Conservation (phyloP, 2,888 invertebrate species). For the Melanostoma mellinum region DNA sequence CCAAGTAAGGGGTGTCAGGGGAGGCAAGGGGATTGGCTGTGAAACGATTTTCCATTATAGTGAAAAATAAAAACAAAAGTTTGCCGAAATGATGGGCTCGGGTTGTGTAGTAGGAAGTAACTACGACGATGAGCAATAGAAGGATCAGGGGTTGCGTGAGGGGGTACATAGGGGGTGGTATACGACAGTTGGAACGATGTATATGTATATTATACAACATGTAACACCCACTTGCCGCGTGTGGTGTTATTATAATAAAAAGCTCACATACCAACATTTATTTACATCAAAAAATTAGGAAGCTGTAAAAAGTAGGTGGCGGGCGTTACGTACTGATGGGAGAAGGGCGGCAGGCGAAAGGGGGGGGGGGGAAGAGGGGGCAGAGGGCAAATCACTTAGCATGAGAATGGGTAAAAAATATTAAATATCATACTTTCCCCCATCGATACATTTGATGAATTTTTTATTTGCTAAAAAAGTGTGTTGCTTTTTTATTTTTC, state of each 20-base stretch:
- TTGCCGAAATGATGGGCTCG: conserved; percentile 50
- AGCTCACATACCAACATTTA: conserved; percentile 58
- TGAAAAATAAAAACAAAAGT: conserved; percentile 72
- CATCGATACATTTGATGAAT: conserved; percentile 10
- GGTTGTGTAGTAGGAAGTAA: conserved; percentile 20
- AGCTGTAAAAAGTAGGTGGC: conserved; percentile 51
- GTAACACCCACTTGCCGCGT: conserved; percentile 46
- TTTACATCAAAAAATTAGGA: conserved; percentile 71
- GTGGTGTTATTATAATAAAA: conserved; percentile 66
- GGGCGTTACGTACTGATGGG: no score
- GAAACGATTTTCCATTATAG: conserved; percentile 70
- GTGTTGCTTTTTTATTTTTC: background rate
- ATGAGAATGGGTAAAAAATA: background rate
- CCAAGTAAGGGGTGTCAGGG: conserved; percentile 3
- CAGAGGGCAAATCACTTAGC: no score
- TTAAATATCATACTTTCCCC: background rate
- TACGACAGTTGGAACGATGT: conserved; percentile 46
- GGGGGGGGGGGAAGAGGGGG: no score
- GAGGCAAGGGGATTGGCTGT: conserved; percentile 11
- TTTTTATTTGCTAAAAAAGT: background rate
- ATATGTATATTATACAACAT: conserved; percentile 24
- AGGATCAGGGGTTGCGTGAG: conserved; percentile 9
- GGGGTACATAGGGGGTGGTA: conserved; percentile 23
- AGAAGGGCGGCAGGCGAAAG: background rate
- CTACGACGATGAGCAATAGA: conserved; percentile 61